A percentile compares a stretch with the other conserved stretches of the same genome.
These are phyloP conservation scores for Mesocricetus auratus DNA, from an alignment of 2,113 vertebrate species.

Conservation along the genomic window DNA sequence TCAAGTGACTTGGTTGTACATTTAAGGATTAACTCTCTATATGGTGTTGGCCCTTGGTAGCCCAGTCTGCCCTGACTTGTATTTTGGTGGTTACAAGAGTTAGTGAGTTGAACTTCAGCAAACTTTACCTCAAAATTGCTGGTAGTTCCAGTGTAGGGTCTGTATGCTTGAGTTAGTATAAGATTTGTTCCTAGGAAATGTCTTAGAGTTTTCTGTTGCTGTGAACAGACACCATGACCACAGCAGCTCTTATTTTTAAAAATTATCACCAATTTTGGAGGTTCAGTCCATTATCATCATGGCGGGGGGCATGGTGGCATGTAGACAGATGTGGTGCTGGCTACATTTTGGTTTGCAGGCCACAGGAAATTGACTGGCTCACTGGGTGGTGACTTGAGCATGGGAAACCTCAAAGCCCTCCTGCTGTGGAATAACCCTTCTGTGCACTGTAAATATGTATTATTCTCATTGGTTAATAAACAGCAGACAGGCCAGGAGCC, in stretches of 20 bases:
- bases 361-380: no score
- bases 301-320: no score
- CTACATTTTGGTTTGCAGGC: no score
- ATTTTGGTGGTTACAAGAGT: conserved; percentile 81
- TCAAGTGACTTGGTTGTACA: conserved; percentile 37
- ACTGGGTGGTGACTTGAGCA: no score
- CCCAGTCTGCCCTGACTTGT: conserved; percentile 27
- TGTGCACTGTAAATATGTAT: no score
- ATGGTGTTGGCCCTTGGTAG: conserved; percentile 31
- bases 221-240: background rate
- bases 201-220: background rate
- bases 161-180: conserved; percentile 65
- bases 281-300: background rate
- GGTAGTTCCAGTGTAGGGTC: conserved; percentile 76
- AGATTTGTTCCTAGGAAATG: conserved; percentile 1
- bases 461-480: no score
- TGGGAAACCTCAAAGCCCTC: no score
- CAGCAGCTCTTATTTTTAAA: background rate
- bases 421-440: no score
- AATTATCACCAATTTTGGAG: background rate
- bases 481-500: no score
- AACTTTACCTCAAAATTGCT: conserved; percentile 39
- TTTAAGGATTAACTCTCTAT: conserved; percentile 55
- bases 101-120: conserved; percentile 64
- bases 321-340: no score